Conservation (phyloP, 2,113 vertebrate genomes). For the Hippocampus mohnikei region DNA sequence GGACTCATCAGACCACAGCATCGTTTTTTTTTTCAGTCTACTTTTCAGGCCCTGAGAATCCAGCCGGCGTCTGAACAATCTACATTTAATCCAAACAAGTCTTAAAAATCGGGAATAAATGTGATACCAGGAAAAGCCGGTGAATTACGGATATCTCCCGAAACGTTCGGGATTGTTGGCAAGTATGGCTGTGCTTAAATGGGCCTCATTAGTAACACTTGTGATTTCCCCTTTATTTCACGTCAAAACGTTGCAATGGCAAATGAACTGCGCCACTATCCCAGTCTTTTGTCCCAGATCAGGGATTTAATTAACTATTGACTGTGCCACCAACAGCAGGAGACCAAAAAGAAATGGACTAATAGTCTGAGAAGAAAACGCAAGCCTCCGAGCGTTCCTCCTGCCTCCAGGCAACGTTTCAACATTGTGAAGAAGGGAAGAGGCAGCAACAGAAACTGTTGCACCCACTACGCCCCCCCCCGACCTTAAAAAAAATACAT, state of each 20-base stretch:
- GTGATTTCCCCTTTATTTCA: constrained; percentile 3
- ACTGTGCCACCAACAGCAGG: constrained; percentile 47
- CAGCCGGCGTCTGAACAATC: too few species aligned
- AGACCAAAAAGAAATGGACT: constrained; percentile 38
- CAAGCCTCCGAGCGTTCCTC: constrained; percentile 38
- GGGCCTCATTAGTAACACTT: constrained; percentile 7
- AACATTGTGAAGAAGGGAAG: constrained; percentile 15
- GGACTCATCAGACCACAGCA: too few species aligned
- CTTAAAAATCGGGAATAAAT: background rate
- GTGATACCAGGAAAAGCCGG: background rate
- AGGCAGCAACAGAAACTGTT: constrained; percentile 28
- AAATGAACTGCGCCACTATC: constrained; percentile 1
- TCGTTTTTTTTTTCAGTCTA: too few species aligned
- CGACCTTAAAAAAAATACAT: background rate
- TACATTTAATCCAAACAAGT: background rate
- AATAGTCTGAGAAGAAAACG: constrained; percentile 55
- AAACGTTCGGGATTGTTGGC: background rate
- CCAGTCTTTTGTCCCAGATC: constrained; percentile 34
- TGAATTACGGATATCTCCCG: background rate
- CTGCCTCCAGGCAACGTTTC: constrained; percentile 38
- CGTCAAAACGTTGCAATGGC: background rate
- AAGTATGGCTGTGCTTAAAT: background rate
- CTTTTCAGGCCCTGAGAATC: too few species aligned
- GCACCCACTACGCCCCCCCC: constrained; percentile 1
- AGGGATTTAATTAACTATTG: constrained; percentile 65